Percentiles rank a stretch among this genome's conserved stretches.
Evolutionary conservation across 1,140 invertebrate species (phyloP).

Genomic region (Piezodorus guildinii): DNA sequence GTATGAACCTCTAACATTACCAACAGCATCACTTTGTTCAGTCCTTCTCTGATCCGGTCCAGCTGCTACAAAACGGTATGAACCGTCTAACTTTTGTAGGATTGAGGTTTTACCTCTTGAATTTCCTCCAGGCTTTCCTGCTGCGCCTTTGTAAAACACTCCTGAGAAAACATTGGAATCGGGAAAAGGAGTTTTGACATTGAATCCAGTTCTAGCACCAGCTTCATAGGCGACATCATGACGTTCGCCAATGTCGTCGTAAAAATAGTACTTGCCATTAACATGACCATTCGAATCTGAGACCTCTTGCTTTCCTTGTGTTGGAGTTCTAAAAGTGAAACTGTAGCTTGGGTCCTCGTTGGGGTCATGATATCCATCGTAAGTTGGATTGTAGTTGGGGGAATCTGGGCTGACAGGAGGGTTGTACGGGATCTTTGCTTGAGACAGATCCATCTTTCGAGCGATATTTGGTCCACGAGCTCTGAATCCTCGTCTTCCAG

Average conservation of each 20-base stretch:
- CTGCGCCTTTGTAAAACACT: constrained; percentile 41
- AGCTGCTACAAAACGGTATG: constrained; percentile 53
- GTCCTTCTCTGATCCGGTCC: constrained; percentile 57
- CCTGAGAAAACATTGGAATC: constrained; percentile 37
- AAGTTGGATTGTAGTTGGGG: constrained; percentile 37
- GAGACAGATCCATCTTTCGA: constrained; percentile 52
- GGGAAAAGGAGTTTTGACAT: constrained; percentile 53
- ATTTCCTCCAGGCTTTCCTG: constrained; percentile 35
- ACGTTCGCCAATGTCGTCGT: constrained; percentile 56
- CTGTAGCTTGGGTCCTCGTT: constrained; percentile 58
- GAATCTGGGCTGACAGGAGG: constrained; percentile 30
- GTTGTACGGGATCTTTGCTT: constrained; percentile 39
- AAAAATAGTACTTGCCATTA: constrained; percentile 45
- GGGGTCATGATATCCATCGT: constrained; percentile 54
- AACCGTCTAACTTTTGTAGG: constrained; percentile 46
- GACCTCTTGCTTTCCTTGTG: constrained; percentile 50
- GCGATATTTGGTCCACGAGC: constrained; percentile 54
- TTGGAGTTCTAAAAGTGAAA: constrained; percentile 49
- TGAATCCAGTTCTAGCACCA: constrained; percentile 55
- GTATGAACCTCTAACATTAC: constrained; percentile 57
- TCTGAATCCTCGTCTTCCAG: constrained; percentile 55
- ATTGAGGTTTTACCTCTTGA: constrained; percentile 47
- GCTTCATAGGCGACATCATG: constrained; percentile 63
- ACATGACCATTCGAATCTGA: constrained; percentile 46
- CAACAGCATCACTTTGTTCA: constrained; percentile 52